Evolutionary conservation across 2,797 vertebrate species (phyloP).

Genomic region (Falco novaeseelandiae): DNA sequence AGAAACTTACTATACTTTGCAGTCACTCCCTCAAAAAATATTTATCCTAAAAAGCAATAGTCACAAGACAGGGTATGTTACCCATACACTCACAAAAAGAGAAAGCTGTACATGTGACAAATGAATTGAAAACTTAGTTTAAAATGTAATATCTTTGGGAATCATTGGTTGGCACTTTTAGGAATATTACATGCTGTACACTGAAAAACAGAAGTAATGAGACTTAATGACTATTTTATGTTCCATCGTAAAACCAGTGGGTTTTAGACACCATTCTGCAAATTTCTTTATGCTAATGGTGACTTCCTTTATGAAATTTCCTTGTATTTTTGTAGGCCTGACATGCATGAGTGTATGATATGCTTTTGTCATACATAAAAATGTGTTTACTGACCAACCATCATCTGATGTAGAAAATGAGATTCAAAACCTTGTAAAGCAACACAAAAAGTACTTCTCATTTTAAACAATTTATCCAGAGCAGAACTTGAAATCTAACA

Average conservation of each 20-base stretch:
- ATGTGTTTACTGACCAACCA: neutral
- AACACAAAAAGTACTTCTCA: neutral
- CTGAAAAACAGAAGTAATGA: neutral
- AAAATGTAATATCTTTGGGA: neutral
- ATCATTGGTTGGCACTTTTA: neutral
- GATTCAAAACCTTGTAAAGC: neutral
- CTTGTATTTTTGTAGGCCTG: neutral
- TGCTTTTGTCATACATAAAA: accelerated
- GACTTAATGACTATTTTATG: neutral
- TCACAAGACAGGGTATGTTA: neutral
- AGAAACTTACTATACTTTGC: neutral
- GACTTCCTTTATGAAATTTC: neutral
- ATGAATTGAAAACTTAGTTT: neutral
- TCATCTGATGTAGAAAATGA: neutral
- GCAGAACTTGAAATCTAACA: neutral
- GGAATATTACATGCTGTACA: neutral
- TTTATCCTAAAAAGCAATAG: neutral
- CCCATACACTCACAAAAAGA: accelerated
- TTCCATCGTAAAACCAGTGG: neutral
- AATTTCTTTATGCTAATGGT: neutral
- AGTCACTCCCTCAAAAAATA: neutral
- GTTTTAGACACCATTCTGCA: neutral
- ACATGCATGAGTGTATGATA: neutral
- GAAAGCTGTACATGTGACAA: neutral
- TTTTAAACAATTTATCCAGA: neutral